Evolutionary conservation across 2,797 vertebrate species (phyloP).

Genomic region (Okamejei kenojei): DNA sequence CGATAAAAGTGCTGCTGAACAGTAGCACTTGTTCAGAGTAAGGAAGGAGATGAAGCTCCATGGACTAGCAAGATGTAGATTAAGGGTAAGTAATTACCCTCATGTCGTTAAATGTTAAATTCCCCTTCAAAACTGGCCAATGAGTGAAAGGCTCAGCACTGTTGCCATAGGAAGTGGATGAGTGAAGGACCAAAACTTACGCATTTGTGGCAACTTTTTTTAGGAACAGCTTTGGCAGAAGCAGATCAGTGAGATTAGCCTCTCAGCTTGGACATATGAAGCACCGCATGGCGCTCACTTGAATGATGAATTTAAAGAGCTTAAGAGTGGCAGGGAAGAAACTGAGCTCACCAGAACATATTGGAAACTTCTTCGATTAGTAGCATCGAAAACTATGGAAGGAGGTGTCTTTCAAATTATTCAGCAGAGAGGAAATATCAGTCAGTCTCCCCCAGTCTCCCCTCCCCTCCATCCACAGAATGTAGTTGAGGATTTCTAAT

Average conservation of each 20-base stretch:
- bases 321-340: not conserved
- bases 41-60: not conserved
- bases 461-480: not conserved
- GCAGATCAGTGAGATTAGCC: not conserved
- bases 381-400: too few relatives aligned
- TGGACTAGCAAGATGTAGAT: not conserved
- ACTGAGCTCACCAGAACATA: not conserved
- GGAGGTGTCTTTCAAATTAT: not conserved
- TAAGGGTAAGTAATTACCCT: not conserved
- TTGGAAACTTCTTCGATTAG: not conserved
- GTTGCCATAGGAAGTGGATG: too few relatives aligned
- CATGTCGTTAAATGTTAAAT: not conserved
- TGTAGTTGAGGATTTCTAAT: not conserved
- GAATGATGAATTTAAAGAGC: not conserved
- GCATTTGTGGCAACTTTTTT: not conserved
- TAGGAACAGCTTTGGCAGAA: slow-evolving; percentile 8
- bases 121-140: not conserved
- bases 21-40: not conserved
- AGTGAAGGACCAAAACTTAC: not conserved
- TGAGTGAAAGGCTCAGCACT: too few relatives aligned
- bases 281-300: not conserved
- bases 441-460: not conserved
- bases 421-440: not conserved
- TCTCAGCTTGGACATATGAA: not conserved
- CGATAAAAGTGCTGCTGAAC: not conserved